phyloP scores from a whole-genome alignment of 2,113 vertebrate genomes.

The Chaenogobius annularis region DNA sequence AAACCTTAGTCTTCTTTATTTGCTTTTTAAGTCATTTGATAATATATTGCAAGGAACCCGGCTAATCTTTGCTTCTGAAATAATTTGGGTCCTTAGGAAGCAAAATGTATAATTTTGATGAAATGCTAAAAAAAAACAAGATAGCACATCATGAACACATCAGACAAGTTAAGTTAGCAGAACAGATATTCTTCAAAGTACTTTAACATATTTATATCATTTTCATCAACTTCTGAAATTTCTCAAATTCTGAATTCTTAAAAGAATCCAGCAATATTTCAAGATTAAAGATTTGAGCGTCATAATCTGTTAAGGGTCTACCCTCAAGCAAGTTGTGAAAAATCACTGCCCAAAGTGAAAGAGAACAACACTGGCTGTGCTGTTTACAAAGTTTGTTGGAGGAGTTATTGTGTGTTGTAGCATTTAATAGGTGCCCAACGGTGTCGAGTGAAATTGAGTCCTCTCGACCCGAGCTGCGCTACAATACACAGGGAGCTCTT shows the following conservation, averaged over 20 bases:
- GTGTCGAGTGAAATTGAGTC: constrained; percentile 57
- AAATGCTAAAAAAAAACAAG: not conserved
- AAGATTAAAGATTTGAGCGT: constrained; percentile 21
- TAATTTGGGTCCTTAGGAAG: not conserved
- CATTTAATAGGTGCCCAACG: constrained; percentile 58
- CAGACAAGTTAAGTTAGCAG: not conserved
- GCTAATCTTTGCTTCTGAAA: not conserved
- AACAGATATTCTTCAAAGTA: not conserved
- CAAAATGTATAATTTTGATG: not conserved
- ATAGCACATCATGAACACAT: not conserved
- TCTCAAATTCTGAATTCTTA: not conserved
- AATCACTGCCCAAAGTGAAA: constrained; percentile 25
- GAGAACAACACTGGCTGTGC: constrained; percentile 10
- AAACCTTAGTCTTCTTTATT: not conserved
- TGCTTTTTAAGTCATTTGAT: not conserved
- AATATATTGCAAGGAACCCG: not conserved
- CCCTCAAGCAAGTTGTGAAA: constrained; percentile 27
- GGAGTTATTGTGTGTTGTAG: constrained; percentile 53
- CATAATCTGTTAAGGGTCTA: constrained; percentile 29
- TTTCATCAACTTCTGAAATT: not conserved
- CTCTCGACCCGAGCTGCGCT: constrained; percentile 51
- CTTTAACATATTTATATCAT: not conserved
- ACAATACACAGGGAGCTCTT: constrained; percentile 56
- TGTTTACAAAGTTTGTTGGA: constrained; percentile 54
- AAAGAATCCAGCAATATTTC: constrained; percentile 21